Percentiles rank a stretch among this genome's conserved stretches.
phyloP scores from a whole-genome alignment of 1,140 invertebrate genomes.

The Caerostris darwini region DNA sequence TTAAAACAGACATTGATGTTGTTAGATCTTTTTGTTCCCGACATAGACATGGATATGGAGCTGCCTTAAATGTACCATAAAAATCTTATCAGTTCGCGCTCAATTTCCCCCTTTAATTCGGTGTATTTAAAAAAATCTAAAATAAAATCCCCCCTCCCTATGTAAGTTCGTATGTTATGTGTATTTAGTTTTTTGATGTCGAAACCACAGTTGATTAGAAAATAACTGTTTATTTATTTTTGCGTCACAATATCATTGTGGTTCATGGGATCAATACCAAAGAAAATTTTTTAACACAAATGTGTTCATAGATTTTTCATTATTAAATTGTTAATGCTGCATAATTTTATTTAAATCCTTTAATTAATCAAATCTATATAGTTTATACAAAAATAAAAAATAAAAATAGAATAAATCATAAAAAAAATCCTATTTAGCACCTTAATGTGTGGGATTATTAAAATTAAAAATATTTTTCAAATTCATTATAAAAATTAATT shows the following conservation, averaged over 20 bases:
- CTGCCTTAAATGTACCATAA: constrained; percentile 65
- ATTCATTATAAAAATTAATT: too few relatives aligned
- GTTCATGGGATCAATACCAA: constrained; percentile 48
- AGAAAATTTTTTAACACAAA: not conserved
- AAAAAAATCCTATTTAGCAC: not conserved
- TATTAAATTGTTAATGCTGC: too few relatives aligned
- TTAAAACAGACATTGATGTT: not conserved
- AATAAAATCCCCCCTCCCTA: not conserved
- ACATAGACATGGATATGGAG: constrained; percentile 75
- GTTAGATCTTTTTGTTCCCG: constrained; percentile 37
- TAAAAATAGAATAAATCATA: not conserved
- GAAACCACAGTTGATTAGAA: constrained; percentile 69
- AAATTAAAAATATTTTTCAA: not conserved
- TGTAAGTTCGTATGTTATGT: constrained; percentile 55
- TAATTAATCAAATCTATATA: too few relatives aligned
- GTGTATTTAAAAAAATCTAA: not conserved
- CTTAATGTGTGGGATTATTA: not conserved
- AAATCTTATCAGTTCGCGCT: constrained; percentile 13
- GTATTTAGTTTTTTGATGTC: constrained; percentile 48
- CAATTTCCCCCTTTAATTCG: not conserved
- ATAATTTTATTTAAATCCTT: too few relatives aligned
- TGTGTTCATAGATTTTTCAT: too few relatives aligned
- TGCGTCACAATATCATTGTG: not conserved
- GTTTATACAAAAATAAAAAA: too few relatives aligned
- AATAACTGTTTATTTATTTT: not conserved